Evolutionary conservation across 2,113 vertebrate species (phyloP).

Genomic region (Ursus arctos): DNA sequence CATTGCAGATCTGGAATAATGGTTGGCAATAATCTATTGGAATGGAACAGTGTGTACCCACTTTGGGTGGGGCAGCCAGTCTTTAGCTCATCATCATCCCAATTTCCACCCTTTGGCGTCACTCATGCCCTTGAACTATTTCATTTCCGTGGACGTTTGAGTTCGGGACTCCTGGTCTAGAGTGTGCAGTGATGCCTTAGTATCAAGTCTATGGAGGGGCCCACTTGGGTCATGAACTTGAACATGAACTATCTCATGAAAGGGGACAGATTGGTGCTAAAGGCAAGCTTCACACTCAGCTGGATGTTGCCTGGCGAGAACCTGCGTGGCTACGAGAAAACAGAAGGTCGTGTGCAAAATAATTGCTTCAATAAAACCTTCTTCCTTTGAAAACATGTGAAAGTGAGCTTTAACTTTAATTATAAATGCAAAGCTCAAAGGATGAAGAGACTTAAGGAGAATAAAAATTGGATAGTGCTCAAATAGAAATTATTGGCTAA

Average conservation of each 20-base stretch:
- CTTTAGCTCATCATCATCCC: neutral
- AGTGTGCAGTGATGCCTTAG: neutral
- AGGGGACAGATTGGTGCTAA: neutral
- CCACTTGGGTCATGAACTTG: neutral
- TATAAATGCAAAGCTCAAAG: slow-evolving; percentile 13
- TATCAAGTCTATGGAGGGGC: neutral
- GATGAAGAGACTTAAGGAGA: neutral
- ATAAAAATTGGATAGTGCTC: neutral
- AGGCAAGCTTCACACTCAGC: neutral
- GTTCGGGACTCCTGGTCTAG: neutral
- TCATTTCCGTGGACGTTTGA: neutral
- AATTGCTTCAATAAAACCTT: slow-evolving; percentile 1
- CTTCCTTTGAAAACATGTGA: neutral
- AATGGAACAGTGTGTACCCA: neutral
- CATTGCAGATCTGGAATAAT: neutral
- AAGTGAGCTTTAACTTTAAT: slow-evolving; percentile 8
- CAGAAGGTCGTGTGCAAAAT: neutral
- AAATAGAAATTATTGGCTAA: slow-evolving; percentile 37
- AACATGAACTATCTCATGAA: neutral
- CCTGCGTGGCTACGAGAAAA: neutral
- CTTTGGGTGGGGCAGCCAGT: neutral
- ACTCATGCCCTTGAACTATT: neutral
- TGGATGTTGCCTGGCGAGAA: neutral
- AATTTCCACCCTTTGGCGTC: neutral
- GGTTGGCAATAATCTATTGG: neutral